phyloP scores from a whole-genome alignment of 2,888 invertebrate genomes.

The Lissonota sp. region DNA sequence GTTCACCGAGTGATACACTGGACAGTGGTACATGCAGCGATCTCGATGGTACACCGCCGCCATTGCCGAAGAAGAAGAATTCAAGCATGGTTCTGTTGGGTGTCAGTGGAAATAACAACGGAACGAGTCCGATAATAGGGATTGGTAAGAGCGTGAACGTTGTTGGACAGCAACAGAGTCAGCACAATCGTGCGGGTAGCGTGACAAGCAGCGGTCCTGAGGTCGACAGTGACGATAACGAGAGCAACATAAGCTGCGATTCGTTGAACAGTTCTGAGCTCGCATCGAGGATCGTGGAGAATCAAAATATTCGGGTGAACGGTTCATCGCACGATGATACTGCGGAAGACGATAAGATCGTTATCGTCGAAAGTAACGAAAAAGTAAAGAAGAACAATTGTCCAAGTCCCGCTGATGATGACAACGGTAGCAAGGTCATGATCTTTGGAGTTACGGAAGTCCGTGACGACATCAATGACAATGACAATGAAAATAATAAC shows the following conservation, averaged over 20 bases:
- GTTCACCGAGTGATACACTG: slow-evolving; percentile 92
- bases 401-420: slow-evolving; percentile 76
- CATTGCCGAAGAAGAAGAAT: slow-evolving; percentile 88
- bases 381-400: slow-evolving; percentile 4
- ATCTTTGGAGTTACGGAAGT: slow-evolving; percentile 36
- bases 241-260: slow-evolving; percentile 92
- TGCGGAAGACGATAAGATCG: slow-evolving; percentile 77
- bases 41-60: slow-evolving; percentile 90
- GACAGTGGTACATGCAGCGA: slow-evolving; percentile 95
- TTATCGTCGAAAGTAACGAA: slow-evolving; percentile 83
- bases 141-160: slow-evolving; percentile 75
- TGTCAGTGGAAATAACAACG: slow-evolving; percentile 76
- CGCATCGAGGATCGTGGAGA: slow-evolving; percentile 75
- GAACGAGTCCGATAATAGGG: slow-evolving; percentile 50
- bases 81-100: slow-evolving; percentile 78
- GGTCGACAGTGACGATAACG: slow-evolving; percentile 89
- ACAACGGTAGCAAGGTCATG: slow-evolving; percentile 42
- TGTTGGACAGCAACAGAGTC: slow-evolving; percentile 85
- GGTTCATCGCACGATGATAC: slow-evolving; percentile 19
- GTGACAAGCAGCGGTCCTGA: slow-evolving; percentile 88
- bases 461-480: slow-evolving; percentile 38
- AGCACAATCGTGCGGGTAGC: slow-evolving; percentile 85
- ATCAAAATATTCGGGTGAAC: slow-evolving; percentile 38
- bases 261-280: slow-evolving; percentile 91
- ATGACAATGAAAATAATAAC: slow-evolving; percentile 45